These are phyloP conservation scores for Macrophya alboannulata DNA, from an alignment of 2,888 invertebrate genomes.

Conservation along the genomic window DNA sequence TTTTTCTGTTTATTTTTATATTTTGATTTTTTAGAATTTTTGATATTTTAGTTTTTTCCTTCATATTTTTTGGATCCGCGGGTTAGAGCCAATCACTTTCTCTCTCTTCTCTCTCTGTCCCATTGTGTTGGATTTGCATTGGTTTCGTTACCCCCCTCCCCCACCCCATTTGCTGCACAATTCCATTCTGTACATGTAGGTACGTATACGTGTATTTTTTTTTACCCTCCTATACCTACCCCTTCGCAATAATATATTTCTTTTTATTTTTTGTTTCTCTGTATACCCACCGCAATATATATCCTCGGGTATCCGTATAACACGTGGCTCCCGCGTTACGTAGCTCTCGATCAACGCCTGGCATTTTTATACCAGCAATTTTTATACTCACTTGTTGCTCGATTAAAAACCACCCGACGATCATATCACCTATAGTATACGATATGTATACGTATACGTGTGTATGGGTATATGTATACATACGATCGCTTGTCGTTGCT, in stretches of 20 bases:
- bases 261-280: not conserved
- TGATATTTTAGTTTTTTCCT: not conserved
- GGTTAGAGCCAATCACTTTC: not conserved
- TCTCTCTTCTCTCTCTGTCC: too few relatives aligned
- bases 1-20: too few relatives aligned
- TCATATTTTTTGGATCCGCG: not conserved
- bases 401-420: not conserved
- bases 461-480: slow-evolving; percentile 60
- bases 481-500: slow-evolving; percentile 61
- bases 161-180: too few relatives aligned
- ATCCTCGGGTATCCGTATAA: not conserved
- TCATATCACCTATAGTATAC: not conserved
- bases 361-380: slow-evolving; percentile 76
- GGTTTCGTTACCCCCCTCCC: too few relatives aligned
- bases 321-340: not conserved
- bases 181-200: too few relatives aligned
- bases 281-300: not conserved
- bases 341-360: slow-evolving; percentile 74
- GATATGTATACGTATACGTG: not conserved
- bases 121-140: too few relatives aligned
- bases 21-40: too few relatives aligned
- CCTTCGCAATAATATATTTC: not conserved
- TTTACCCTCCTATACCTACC: too few relatives aligned
- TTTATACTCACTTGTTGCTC: slow-evolving; percentile 79
- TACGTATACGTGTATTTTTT: too few relatives aligned